Conservation (phyloP, 1,140 invertebrate genomes). For the Bombus superbus region DNA sequence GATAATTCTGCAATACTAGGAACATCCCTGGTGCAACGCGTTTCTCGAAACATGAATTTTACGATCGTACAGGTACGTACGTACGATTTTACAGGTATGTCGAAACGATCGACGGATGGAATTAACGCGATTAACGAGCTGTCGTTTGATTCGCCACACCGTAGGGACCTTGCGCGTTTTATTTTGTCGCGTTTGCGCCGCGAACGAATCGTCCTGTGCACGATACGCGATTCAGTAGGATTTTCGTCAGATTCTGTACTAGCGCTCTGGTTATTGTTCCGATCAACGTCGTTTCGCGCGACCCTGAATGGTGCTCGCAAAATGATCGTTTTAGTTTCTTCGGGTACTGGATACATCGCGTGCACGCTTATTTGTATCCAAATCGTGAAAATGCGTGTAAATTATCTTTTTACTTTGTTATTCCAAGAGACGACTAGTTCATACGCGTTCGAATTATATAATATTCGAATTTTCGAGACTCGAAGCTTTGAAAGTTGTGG, state of each 20-base stretch:
- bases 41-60: not conserved
- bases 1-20: not conserved
- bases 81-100: not conserved
- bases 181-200: not conserved
- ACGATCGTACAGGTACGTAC: no score
- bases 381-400: not conserved
- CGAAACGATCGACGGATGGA: not conserved
- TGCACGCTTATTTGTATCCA: no score
- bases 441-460: no score
- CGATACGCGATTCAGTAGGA: not conserved
- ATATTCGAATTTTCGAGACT: no score
- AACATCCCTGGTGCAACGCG: not conserved
- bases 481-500: not conserved
- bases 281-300: not conserved
- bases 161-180: not conserved
- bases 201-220: not conserved
- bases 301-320: no score
- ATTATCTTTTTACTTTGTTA: no score
- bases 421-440: no score
- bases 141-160: slow-evolving; percentile 5
- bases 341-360: no score
- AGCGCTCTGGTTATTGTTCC: not conserved
- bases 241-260: no score
- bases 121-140: not conserved
- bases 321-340: not conserved